phyloP scores from a whole-genome alignment of 2,113 vertebrate species.

The Indicator maculatus region DNA sequence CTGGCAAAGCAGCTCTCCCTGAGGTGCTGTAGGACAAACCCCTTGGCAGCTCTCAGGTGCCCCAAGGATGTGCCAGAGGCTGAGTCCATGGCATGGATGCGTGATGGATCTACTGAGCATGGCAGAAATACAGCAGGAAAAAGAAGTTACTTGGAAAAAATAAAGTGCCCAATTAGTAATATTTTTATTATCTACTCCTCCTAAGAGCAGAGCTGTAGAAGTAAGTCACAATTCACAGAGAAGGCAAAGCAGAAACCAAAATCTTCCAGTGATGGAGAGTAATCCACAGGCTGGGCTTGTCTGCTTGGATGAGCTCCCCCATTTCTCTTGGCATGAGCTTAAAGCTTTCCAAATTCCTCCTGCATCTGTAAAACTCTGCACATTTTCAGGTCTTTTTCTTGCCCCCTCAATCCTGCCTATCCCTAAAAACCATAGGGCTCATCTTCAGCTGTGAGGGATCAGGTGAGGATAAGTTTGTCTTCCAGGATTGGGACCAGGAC shows the following conservation, averaged over 20 bases:
- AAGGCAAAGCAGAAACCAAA: neutral
- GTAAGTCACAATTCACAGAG: neutral
- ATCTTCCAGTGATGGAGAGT: neutral
- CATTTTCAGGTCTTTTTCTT: neutral
- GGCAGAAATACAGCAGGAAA: neutral
- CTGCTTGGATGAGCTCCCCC: neutral
- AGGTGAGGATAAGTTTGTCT: accelerated
- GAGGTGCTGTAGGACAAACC: neutral
- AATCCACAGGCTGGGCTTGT: neutral
- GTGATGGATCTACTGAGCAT: accelerated
- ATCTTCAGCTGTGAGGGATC: neutral
- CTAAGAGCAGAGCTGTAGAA: neutral
- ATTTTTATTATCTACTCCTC: neutral
- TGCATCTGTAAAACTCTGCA: accelerated
- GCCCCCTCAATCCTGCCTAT: neutral
- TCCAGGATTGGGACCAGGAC: neutral
- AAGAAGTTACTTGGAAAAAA: neutral
- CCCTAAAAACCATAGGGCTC: neutral
- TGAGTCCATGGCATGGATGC: accelerated
- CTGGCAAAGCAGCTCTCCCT: neutral
- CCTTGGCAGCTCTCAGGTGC: accelerated
- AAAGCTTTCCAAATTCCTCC: neutral
- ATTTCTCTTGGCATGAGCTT: neutral
- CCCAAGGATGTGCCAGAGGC: neutral
- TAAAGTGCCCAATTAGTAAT: neutral